Base-by-base conservation (phyloP, 2,113 vertebrate genomes). In the Gorsachius goisagi region DNA sequence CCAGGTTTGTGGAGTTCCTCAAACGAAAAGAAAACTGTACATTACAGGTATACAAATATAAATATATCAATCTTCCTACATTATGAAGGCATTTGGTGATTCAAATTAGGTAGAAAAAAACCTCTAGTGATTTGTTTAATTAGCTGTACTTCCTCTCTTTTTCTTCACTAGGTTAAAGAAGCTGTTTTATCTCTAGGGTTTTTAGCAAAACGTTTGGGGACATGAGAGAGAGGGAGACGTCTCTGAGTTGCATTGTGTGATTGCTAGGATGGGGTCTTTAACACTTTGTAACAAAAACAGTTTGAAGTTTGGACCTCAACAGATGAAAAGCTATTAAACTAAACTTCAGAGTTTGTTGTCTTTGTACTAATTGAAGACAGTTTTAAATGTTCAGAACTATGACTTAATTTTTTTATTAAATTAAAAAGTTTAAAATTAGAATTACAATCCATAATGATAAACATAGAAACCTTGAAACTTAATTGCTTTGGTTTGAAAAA, bases 21-120 rank as follows among this genome's bases (percentile, higher is more conserved):
- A 99, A 99, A 95, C 98, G 99, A 85, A 99, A 98, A 97, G 99
- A 99, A 97, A 99, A 99, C 97, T 99, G 99, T 98, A 99, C 99
- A 62, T 97, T 99, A 97, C 99, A 99, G 99, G 99, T 99, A 97
- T 37, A 63, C 41, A 85, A 59, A 81, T 75, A 66, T 6, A 68
- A 89, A 69, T 66, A 9, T 89, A 24, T 91, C 22, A 33, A 21
- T 91, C 74, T 77, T 96, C 71, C 11, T 90, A 5, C 30, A 24
- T 78, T 75, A 44, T 32, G 39, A 91, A 89, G 30, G 28, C 7
- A 73, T 83, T 74, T 85, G 39, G 8, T 78, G 49, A 37, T 72
- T 30, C 33, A 90, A 47, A 68, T 73, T 30, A 80, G 24, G 10
- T 47, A 68, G 32, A 18, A 50, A 56, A 55, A 20, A 50, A 64